Evolutionary conservation across 2,888 invertebrate genomes (phyloP).

Genomic region (Eilema caniola): DNA sequence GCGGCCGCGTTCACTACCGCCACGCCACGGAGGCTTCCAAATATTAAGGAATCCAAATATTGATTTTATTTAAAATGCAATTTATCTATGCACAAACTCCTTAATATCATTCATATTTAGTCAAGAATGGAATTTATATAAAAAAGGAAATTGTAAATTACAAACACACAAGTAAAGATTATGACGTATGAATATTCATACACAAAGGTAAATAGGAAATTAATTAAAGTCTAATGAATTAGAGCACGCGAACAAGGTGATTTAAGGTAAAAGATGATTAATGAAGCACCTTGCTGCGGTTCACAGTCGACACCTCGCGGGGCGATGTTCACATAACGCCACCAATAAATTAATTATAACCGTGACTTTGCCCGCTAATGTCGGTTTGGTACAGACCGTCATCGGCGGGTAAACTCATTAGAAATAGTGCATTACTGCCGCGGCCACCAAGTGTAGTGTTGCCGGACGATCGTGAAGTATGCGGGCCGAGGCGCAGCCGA

Average conservation of each 20-base stretch:
- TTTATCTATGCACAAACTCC: too few species aligned
- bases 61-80: too few species aligned
- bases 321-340: background rate
- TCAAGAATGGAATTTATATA: background rate
- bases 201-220: background rate
- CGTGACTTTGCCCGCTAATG: background rate
- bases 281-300: background rate
- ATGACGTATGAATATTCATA: background rate
- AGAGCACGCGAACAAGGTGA: background rate
- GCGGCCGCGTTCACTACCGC: too few species aligned
- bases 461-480: too few species aligned
- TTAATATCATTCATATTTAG: too few species aligned
- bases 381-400: background rate
- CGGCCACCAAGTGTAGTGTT: too few species aligned
- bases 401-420: background rate
- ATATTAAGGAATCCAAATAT: too few species aligned
- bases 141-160: too few species aligned
- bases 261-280: background rate
- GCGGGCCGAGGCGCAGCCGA: too few species aligned
- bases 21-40: too few species aligned
- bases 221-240: background rate
- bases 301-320: background rate
- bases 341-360: background rate
- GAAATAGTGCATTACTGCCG: too few species aligned
- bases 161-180: too few species aligned